A percentile compares a stretch with the other conserved stretches of the same genome.
Conservation (phyloP, 2,797 vertebrate genomes). For the Gorsachius magnificus region DNA sequence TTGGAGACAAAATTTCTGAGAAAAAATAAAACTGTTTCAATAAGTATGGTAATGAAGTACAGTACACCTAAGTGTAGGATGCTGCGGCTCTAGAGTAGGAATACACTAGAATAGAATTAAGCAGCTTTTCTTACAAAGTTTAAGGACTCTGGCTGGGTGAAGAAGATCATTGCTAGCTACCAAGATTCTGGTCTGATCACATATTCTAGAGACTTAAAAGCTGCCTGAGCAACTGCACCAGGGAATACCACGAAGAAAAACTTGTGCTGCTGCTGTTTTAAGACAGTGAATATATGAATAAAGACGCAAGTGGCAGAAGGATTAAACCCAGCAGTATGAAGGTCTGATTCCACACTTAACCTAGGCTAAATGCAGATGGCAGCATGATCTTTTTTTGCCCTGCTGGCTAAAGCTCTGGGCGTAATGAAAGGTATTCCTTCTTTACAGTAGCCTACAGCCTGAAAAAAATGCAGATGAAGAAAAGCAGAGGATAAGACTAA, state of each 20-base stretch:
- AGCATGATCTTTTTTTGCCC: neutral
- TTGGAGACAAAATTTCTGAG: neutral
- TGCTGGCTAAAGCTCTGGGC: neutral
- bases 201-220: neutral
- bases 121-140: neutral
- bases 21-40: neutral
- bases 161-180: neutral
- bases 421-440: neutral
- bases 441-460: neutral
- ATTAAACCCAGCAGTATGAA: neutral
- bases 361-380: neutral
- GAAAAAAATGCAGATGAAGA: neutral
- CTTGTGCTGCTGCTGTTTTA: neutral
- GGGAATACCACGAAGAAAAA: neutral
- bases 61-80: neutral
- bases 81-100: neutral
- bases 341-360: neutral
- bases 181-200: neutral
- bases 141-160: neutral
- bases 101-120: neutral
- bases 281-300: neutral
- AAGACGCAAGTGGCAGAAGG: neutral
- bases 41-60: neutral
- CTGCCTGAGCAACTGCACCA: neutral
- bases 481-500: neutral